These are phyloP conservation scores for Parnassius apollo DNA, from an alignment of 2,888 invertebrate genomes.

Conservation along the genomic window DNA sequence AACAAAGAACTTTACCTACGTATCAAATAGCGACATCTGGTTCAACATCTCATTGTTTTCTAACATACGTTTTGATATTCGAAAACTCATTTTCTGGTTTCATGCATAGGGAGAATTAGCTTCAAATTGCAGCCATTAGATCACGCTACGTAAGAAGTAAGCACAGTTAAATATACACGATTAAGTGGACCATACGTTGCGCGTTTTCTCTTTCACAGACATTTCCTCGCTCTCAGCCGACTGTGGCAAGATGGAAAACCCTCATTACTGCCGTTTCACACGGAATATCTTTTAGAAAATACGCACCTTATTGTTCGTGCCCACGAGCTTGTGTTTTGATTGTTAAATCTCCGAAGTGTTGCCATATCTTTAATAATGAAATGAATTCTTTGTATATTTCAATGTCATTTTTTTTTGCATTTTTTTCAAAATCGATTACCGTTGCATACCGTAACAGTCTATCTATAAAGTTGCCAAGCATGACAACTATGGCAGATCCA, in stretches of 20 bases:
- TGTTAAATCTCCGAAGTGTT: conserved; percentile 1
- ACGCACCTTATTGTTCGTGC: conserved; percentile 34
- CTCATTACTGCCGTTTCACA: conserved; percentile 34
- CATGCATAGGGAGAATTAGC: neutral
- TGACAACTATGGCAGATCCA: no score
- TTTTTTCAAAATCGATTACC: no score
- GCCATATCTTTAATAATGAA: neutral
- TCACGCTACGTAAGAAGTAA: neutral
- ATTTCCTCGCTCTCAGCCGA: conserved; percentile 30
- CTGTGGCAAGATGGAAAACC: conserved; percentile 29
- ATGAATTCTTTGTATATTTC: no score
- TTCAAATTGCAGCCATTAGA: neutral
- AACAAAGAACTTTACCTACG: no score
- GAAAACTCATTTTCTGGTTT: neutral
- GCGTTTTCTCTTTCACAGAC: conserved; percentile 37
- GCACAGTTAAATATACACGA: neutral
- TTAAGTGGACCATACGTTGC: conserved; percentile 13
- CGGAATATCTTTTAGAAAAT: conserved; percentile 45
- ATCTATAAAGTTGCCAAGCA: no score
- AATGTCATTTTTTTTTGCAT: no score
- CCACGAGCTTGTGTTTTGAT: conserved; percentile 3
- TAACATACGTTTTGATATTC: no score
- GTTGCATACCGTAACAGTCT: no score
- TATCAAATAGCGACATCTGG: no score
- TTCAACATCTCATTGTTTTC: no score